Evolutionary conservation across 2,797 vertebrate genomes (phyloP).

Genomic region (Rhinella marina): DNA sequence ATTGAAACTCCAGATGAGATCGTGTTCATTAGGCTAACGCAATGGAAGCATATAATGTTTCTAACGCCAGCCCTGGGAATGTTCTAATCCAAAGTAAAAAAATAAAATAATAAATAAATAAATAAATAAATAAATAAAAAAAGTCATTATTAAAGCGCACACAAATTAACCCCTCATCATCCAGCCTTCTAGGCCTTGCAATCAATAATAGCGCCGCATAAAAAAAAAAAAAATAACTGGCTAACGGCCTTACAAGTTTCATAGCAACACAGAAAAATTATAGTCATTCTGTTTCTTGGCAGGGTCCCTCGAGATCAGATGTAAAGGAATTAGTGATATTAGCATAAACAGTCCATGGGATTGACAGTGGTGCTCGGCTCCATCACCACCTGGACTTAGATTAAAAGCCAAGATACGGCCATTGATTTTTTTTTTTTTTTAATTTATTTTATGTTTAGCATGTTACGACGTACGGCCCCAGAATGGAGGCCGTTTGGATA

Average conservation of each 20-base stretch:
- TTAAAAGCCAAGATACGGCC: neutral
- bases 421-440: neutral
- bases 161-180: neutral
- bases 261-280: slow-evolving; percentile 37
- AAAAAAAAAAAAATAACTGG: neutral
- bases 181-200: neutral
- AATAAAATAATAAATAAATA: neutral
- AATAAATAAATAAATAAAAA: too few species aligned
- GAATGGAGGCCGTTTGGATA: neutral
- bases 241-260: neutral
- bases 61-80: slow-evolving; percentile 32
- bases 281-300: slow-evolving; percentile 4
- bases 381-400: slow-evolving; percentile 35
- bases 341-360: slow-evolving; percentile 41
- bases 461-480: neutral
- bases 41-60: slow-evolving; percentile 32
- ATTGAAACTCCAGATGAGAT: slow-evolving; percentile 58
- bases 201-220: neutral
- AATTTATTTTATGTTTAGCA: slow-evolving; percentile 23
- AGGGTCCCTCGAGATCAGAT: slow-evolving; percentile 44
- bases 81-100: slow-evolving; percentile 13
- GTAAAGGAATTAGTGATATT: slow-evolving; percentile 59
- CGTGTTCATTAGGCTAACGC: slow-evolving; percentile 51
- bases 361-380: neutral
- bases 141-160: neutral